Conservation (phyloP, 1,140 invertebrate species). For the Saccostrea glomerata region DNA sequence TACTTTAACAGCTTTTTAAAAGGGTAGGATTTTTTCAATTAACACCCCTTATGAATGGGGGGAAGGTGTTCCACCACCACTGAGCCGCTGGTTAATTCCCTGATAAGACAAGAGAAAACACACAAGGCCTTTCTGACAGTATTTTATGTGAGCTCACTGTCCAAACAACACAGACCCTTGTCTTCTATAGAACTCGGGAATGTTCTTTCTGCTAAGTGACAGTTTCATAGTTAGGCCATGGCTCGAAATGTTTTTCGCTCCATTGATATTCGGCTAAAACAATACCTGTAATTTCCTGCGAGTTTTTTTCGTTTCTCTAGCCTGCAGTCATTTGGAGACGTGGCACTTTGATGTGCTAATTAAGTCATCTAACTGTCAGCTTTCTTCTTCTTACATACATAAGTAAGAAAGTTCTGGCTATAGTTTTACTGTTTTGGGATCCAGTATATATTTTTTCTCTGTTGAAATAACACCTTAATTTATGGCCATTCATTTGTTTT, state of each 20-base stretch:
- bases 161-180: neutral
- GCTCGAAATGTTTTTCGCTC: constrained; percentile 10
- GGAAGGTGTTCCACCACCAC: neutral
- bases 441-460: neutral
- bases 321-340: neutral
- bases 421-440: neutral
- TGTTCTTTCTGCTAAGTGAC: constrained; percentile 2
- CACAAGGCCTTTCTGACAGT: neutral
- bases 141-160: neutral
- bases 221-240: neutral
- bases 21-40: constrained; percentile 23
- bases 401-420: neutral
- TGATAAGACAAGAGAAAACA: constrained; percentile 18
- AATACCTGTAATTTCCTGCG: constrained; percentile 22
- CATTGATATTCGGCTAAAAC: constrained; percentile 27
- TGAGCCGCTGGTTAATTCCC: neutral
- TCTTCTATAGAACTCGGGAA: neutral
- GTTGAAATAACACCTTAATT: neutral
- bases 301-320: neutral
- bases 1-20: constrained; percentile 21
- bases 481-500: constrained; percentile 14
- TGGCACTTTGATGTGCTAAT: constrained; percentile 35
- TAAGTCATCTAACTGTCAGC: constrained; percentile 28
- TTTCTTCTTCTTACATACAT: neutral
- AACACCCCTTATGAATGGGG: neutral